Evolutionary conservation across 2,888 invertebrate species (phyloP).

Genomic region (Hetaerina titia): DNA sequence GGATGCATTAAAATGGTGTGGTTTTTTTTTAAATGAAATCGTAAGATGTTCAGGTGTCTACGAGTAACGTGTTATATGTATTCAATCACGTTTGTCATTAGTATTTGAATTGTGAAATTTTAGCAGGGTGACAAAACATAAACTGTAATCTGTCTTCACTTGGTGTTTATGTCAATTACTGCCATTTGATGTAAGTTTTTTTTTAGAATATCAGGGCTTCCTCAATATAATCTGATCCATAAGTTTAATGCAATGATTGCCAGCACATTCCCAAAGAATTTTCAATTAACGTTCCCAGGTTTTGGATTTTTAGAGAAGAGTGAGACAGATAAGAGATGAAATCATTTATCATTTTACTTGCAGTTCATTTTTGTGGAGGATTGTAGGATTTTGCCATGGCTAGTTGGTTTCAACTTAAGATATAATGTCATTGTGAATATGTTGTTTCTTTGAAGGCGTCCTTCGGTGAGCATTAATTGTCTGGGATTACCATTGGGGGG

Average conservation of each 20-base stretch:
- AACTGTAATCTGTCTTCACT: slow-evolving; percentile 11
- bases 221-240: slow-evolving; percentile 23
- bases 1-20: neutral
- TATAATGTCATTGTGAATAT: too few species aligned
- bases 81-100: neutral
- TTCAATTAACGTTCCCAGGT: too few species aligned
- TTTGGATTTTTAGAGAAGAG: neutral
- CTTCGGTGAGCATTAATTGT: neutral
- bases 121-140: neutral
- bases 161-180: slow-evolving; percentile 56
- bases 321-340: neutral
- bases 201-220: slow-evolving; percentile 61
- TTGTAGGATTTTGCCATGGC: too few species aligned
- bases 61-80: neutral
- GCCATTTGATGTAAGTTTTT: slow-evolving; percentile 54
- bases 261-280: neutral
- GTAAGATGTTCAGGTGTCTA: neutral
- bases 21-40: neutral
- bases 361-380: too few species aligned
- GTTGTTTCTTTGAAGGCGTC: neutral
- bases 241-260: neutral
- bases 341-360: neutral
- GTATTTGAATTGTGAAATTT: neutral
- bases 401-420: too few species aligned
- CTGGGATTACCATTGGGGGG: neutral